These are phyloP conservation scores for Cantharis rustica DNA, from an alignment of 2,888 invertebrate species.

Conservation along the genomic window DNA sequence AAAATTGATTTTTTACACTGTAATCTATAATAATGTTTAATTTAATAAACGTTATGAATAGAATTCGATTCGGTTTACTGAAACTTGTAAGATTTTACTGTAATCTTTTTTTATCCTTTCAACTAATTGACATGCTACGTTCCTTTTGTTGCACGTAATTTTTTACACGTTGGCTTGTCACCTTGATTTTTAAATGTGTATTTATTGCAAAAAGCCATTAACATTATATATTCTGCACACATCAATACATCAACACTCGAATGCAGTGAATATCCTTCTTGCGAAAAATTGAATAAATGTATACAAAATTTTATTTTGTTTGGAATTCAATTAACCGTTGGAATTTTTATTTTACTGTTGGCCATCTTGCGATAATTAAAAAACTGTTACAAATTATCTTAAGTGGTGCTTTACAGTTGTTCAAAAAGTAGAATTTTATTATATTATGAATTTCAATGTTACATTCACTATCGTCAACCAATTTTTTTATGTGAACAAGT, in stretches of 20 bases:
- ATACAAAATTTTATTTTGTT: not conserved
- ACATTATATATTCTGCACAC: constrained; percentile 1
- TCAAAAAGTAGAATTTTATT: not conserved
- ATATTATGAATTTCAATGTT: not conserved
- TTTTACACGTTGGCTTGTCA: not conserved
- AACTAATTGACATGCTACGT: not conserved
- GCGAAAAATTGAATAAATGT: not conserved
- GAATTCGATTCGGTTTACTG: not conserved
- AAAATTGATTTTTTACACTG: not conserved
- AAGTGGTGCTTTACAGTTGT: not conserved
- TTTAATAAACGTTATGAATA: not conserved
- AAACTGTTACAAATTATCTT: not conserved
- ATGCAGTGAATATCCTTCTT: not conserved
- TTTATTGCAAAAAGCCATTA: not conserved
- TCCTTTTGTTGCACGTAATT: not conserved
- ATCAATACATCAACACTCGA: constrained; percentile 3
- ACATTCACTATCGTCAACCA: not conserved
- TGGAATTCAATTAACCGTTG: not conserved
- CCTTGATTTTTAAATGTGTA: constrained; percentile 2
- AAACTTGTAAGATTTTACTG: not conserved
- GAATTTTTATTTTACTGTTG: not conserved
- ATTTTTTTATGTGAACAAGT: not conserved
- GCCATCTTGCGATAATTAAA: not conserved
- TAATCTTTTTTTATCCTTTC: not conserved
- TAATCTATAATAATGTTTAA: not conserved